Evolutionary conservation across 2,113 vertebrate genomes (phyloP).

Genomic region (Riparia riparia): DNA sequence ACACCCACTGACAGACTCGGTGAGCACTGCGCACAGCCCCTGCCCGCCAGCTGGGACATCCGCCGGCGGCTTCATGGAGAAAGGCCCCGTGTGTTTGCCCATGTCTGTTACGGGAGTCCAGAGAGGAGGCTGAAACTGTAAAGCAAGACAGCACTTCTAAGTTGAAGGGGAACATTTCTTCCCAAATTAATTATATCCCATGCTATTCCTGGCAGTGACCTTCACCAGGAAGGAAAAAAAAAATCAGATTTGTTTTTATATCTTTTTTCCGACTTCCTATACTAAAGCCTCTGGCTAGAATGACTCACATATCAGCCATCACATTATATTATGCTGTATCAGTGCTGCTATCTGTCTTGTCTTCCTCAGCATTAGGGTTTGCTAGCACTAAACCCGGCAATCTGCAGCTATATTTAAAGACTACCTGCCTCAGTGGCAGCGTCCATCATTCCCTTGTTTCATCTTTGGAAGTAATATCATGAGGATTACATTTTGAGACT

Average conservation of each 20-base stretch:
- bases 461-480: not conserved
- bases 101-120: not conserved
- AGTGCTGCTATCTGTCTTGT: not conserved
- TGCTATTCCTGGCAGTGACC: conserved; percentile 59
- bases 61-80: not conserved
- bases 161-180: conserved; percentile 25
- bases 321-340: not conserved
- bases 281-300: conserved; percentile 36
- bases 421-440: not conserved
- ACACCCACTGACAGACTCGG: rapidly evolving
- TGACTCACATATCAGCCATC: conserved; percentile 45
- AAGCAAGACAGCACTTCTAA: conserved; percentile 24
- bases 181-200: conserved; percentile 46
- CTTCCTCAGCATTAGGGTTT: not conserved
- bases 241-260: conserved; percentile 30
- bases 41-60: rapidly evolving
- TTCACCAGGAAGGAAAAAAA: conserved; percentile 40
- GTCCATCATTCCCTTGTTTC: not conserved
- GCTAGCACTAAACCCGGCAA: not conserved
- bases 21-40: not conserved
- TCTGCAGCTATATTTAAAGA: conserved; percentile 22
- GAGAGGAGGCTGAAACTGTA: not conserved
- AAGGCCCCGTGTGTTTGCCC: rapidly evolving
- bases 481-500: not conserved
- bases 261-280: conserved; percentile 36